phyloP scores from a whole-genome alignment of 2,797 vertebrate genomes.

The Hypotaenidia okinawae region DNA sequence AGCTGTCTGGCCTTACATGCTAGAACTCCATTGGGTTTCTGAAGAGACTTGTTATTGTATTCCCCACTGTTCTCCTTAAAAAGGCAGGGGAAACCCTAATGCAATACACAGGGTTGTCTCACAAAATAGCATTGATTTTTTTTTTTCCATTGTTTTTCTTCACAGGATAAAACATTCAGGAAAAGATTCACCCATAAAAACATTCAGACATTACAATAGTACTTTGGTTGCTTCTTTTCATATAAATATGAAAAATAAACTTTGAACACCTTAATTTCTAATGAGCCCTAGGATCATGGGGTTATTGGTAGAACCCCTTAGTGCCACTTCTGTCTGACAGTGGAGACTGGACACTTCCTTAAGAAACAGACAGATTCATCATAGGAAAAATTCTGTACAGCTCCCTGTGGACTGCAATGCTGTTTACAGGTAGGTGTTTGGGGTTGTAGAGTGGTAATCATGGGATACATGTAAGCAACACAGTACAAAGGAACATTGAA shows the following conservation, averaged over 20 bases:
- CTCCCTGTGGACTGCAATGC: neutral
- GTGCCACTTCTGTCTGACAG: neutral
- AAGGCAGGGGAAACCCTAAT: fast-evolving
- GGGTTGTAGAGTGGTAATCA: neutral
- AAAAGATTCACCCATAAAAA: neutral
- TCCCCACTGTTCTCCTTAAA: neutral
- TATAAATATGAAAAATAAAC: neutral
- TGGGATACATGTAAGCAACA: neutral
- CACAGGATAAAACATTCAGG: neutral
- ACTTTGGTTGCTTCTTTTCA: neutral
- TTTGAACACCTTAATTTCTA: neutral
- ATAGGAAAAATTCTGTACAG: neutral
- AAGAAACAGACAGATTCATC: neutral
- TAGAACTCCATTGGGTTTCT: neutral
- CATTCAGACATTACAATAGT: neutral
- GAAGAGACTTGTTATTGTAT: neutral
- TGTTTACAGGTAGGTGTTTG: neutral
- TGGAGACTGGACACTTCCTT: neutral
- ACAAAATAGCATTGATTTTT: neutral
- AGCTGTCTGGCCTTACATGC: neutral
- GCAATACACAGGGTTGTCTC: neutral
- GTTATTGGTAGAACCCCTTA: neutral
- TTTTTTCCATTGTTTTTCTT: neutral
- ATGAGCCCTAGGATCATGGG: neutral
- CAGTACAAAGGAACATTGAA: neutral